phyloP scores from a whole-genome alignment of 2,888 invertebrate genomes.

The Halictus quadricinctus region DNA sequence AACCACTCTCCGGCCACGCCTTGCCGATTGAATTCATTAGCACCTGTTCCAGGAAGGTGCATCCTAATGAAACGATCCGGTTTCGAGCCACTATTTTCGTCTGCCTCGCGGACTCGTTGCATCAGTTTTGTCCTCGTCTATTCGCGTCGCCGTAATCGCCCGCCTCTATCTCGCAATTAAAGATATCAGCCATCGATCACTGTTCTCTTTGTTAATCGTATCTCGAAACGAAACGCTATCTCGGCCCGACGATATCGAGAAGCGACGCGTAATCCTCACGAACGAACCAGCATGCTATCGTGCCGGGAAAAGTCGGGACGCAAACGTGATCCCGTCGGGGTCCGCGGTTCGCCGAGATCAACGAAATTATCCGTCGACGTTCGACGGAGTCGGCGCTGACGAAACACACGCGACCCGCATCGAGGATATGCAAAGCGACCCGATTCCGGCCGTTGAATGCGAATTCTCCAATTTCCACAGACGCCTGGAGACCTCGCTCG shows the following conservation, averaged over 20 bases:
- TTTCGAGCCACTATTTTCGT: background rate
- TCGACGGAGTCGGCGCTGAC: conserved; percentile 19
- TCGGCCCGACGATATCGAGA: background rate
- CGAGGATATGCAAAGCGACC: conserved; percentile 54
- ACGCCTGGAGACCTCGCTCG: conserved; percentile 28
- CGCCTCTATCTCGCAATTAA: background rate
- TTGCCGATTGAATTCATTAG: background rate
- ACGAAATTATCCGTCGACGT: conserved; percentile 9
- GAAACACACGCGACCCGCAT: conserved; percentile 19
- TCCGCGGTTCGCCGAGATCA: conserved; percentile 3
- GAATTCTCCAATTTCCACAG: conserved; percentile 44
- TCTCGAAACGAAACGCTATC: background rate
- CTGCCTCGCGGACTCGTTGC: background rate
- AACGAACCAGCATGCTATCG: background rate
- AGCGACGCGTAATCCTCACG: background rate
- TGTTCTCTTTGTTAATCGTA: conserved; percentile 1
- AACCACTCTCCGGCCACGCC: background rate
- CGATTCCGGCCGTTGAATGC: conserved; percentile 48
- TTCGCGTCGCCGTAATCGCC: background rate
- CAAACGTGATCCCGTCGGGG: conserved; percentile 16
- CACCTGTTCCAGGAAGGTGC: background rate
- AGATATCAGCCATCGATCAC: conserved; percentile 25
- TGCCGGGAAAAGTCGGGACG: background rate
- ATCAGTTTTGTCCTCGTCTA: background rate
- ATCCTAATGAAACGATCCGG: conserved; percentile 9